phyloP scores from a whole-genome alignment of 2,797 vertebrate species.

The Catamblyrhynchus diadema region DNA sequence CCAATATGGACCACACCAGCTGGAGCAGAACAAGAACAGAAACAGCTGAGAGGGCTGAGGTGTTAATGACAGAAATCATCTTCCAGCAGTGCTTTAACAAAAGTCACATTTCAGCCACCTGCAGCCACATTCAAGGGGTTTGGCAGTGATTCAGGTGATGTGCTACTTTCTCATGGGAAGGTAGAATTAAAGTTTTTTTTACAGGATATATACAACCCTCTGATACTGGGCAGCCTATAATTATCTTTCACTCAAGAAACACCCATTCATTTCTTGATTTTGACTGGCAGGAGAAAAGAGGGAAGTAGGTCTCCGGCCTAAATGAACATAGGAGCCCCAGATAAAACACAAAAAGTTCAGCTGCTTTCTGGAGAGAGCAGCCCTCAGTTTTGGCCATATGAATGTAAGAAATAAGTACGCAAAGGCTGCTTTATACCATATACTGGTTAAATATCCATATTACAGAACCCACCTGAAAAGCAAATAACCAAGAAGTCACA shows the following conservation, averaged over 20 bases:
- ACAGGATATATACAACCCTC: not conserved
- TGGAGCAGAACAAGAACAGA: not conserved
- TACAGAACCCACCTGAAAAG: not conserved
- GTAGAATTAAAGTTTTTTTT: not conserved
- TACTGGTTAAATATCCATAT: not conserved
- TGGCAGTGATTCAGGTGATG: not conserved
- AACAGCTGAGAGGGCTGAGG: not conserved
- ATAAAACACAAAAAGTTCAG: not conserved
- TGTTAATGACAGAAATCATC: not conserved
- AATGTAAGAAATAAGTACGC: not conserved
- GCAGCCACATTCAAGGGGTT: not conserved
- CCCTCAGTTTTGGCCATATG: not conserved
- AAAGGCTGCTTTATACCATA: not conserved
- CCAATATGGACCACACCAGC: not conserved
- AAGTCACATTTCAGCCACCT: not conserved
- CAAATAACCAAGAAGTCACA: not conserved
- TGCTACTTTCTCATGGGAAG: not conserved
- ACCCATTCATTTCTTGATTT: not conserved
- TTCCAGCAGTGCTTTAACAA: slow-evolving; percentile 6
- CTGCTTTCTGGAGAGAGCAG: not conserved
- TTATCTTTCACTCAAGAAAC: not conserved
- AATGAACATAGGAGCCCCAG: not conserved
- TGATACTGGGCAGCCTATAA: not conserved
- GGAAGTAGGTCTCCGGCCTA: not conserved
- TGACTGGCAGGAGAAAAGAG: not conserved